Evolutionary conservation across 2,113 vertebrate genomes (phyloP).

Genomic region (Eretmochelys imbricata): DNA sequence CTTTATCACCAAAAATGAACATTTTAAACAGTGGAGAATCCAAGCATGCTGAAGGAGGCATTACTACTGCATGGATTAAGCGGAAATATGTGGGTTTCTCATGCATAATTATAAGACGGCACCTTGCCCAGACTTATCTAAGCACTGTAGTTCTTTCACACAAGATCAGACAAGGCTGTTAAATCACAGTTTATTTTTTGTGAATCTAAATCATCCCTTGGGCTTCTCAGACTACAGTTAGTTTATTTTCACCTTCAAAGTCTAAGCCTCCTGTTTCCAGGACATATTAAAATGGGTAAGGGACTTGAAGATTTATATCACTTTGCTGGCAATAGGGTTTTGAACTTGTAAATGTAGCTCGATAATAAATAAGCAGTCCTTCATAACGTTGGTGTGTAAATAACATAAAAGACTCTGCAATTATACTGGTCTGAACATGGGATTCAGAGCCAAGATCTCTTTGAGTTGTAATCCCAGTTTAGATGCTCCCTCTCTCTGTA

Average conservation of each 20-base stretch:
- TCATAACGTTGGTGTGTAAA: not conserved
- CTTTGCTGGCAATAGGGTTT: not conserved
- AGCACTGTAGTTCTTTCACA: constrained; percentile 8
- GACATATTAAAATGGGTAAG: not conserved
- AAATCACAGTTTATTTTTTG: constrained; percentile 60
- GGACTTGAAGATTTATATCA: not conserved
- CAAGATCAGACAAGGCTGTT: constrained; percentile 50
- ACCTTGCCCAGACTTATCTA: constrained; percentile 43
- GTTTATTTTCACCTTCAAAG: constrained; percentile 48
- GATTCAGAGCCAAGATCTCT: not conserved
- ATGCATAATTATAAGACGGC: not conserved
- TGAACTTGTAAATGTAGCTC: not conserved
- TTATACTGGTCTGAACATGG: not conserved
- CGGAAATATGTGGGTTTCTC: not conserved
- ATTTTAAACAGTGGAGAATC: not conserved
- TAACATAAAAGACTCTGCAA: not conserved
- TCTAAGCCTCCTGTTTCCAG: constrained; percentile 4
- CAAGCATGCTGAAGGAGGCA: not conserved
- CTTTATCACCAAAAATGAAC: not conserved
- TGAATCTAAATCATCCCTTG: constrained; percentile 20
- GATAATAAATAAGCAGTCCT: not conserved
- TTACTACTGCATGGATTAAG: not conserved
- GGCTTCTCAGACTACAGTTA: not conserved
- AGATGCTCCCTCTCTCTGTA: not conserved
- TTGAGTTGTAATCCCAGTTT: not conserved